phyloP scores from a whole-genome alignment of 2,888 invertebrate genomes.

The Metalampra italica region DNA sequence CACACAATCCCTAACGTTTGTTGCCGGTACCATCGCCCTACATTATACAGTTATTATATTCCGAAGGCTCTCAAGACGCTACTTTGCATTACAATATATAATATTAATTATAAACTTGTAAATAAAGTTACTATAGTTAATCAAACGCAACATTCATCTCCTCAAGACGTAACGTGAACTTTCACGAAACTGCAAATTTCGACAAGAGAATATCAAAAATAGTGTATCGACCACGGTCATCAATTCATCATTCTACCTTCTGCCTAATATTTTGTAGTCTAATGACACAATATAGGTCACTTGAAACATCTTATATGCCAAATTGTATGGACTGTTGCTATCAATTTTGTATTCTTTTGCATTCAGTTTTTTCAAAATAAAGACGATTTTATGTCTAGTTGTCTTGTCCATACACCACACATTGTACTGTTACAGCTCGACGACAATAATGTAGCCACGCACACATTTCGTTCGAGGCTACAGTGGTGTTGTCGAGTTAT shows the following conservation, averaged over 20 bases:
- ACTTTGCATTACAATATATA: constrained; percentile 68
- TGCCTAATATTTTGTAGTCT: constrained; percentile 69
- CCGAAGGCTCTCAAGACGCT: constrained; percentile 65
- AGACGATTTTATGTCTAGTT: constrained; percentile 13
- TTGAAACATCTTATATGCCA: constrained; percentile 61
- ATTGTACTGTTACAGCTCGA: background rate
- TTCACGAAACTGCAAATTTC: constrained; percentile 72
- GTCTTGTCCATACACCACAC: constrained; percentile 14
- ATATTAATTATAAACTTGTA: constrained; percentile 68
- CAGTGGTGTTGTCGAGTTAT: background rate
- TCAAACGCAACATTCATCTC: constrained; percentile 56
- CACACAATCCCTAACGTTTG: constrained; percentile 26
- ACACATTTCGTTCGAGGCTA: background rate
- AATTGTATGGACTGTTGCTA: constrained; percentile 49
- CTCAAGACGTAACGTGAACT: constrained; percentile 55
- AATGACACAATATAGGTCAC: constrained; percentile 64
- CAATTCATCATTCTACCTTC: constrained; percentile 63
- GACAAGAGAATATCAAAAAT: constrained; percentile 79
- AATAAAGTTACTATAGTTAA: constrained; percentile 74
- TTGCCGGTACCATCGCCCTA: constrained; percentile 52
- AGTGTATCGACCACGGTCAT: constrained; percentile 54
- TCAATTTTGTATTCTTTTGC: constrained; percentile 43
- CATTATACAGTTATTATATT: constrained; percentile 50
- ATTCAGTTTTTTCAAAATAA: constrained; percentile 13
- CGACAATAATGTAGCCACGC: background rate